phyloP scores from a whole-genome alignment of 2,797 vertebrate species.

The Enteromius argenteus region DNA sequence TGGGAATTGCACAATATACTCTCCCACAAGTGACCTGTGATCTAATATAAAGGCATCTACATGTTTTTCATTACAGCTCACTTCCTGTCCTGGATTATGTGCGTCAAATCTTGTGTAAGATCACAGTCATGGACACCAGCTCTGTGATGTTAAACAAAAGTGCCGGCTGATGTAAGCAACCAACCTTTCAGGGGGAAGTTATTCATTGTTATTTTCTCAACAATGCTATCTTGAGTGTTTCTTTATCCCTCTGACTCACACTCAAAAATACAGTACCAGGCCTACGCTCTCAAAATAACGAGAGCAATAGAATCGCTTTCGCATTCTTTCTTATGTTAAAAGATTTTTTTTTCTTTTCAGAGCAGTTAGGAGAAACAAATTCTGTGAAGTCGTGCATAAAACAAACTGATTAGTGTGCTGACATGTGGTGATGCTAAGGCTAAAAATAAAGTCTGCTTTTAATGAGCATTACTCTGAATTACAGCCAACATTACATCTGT shows the following conservation, averaged over 20 bases:
- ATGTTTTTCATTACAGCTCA: background rate
- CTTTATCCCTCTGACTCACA: constrained; percentile 6
- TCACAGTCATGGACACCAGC: background rate
- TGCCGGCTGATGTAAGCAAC: background rate
- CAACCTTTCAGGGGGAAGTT: background rate
- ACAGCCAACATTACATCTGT: constrained; percentile 19
- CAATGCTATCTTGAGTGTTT: background rate
- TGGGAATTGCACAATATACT: background rate
- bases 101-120: constrained; percentile 6
- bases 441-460: constrained; percentile 21
- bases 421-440: constrained; percentile 2
- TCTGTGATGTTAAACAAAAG: background rate
- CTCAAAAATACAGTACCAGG: background rate
- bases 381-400: background rate
- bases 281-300: background rate
- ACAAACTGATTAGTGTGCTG: background rate
- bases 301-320: background rate
- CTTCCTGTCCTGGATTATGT: constrained; percentile 31
- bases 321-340: background rate
- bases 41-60: background rate
- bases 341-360: background rate
- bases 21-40: background rate
- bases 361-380: background rate
- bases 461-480: constrained; percentile 36
- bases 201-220: background rate